Base-by-base conservation (phyloP, 2,888 invertebrate species). In the Oscheius onirici region DNA sequence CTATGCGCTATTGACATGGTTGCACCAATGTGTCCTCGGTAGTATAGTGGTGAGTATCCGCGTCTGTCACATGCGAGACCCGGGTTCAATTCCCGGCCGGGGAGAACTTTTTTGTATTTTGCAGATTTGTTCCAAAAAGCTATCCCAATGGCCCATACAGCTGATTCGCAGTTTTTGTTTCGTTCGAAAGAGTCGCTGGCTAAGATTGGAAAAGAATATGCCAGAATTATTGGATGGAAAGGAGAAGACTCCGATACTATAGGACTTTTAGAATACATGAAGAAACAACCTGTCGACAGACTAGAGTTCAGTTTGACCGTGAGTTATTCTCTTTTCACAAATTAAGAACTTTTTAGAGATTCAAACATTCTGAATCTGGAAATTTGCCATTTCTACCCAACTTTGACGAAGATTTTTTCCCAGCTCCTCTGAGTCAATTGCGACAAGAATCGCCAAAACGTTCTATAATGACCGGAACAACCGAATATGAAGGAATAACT, bases 51-150 rank as follows among this genome's bases (percentile, higher is more conserved):
- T 83, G 74, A 83, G 83, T 83, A 83, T 83, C 83, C 83, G 83
- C 83, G 83, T 79, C 83, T 83, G 83, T 83, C 83, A 83, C 83
- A 79, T 83, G 83, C 83, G 83, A 83, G 83, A 83, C 83, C 83
- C 83, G 34, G 34, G 34, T 34, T 34, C 34, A 34, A 34, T 34
- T 34, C 34, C 34, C 34, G 34, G 34, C 34, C 34, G 34, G 34
- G 44, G 57, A 17, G 46, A 17, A 17, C n/a, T 46, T 10, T 22
- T n/a, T n/a, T 3, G 10, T 22, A 6, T 34, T 70, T 69, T 75
- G 17, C 68, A 77, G 76, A 80, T 54, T 72, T 83, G 0, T 83
- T 83, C 71, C 72, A 78, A 46, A 65, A 79, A 11, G 77, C 79
- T 2, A 79, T 81, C 41, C 78, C 80, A 26, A 81, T 83, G 81